Evolutionary conservation across 2,797 vertebrate species (phyloP).

Genomic region (Masticophis lateralis): DNA sequence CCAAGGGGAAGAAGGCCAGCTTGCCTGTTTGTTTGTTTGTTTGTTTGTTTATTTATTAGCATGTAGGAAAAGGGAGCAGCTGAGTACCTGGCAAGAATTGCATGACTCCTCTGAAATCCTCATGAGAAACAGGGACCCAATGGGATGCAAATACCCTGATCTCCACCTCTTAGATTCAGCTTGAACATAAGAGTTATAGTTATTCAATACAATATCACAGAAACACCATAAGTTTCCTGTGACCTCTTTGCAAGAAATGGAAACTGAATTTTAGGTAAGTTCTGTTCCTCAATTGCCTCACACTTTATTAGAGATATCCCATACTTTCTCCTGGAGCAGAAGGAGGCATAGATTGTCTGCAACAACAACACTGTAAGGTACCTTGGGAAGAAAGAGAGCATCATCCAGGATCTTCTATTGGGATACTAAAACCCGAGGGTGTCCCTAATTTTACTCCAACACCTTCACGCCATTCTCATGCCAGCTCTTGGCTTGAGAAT

Average conservation of each 20-base stretch:
- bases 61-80: neutral
- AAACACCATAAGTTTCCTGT: too few relatives aligned
- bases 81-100: neutral
- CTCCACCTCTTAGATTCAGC: neutral
- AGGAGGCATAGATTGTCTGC: neutral
- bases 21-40: neutral
- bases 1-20: neutral
- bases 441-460: neutral
- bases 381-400: neutral
- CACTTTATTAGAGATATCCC: neutral
- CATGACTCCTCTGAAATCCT: neutral
- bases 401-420: neutral
- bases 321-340: neutral
- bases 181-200: neutral
- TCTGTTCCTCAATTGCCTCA: neutral
- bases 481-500: neutral
- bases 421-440: neutral
- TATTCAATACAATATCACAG: too few relatives aligned
- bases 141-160: neutral
- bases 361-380: neutral
- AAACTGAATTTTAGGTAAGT: too few relatives aligned
- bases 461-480: neutral
- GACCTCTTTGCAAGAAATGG: too few relatives aligned
- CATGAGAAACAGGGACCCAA: neutral
- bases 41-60: neutral